A percentile compares a stretch with the other conserved stretches of the same genome.
phyloP scores from a whole-genome alignment of 2,888 invertebrate genomes.

The Patella ulyssiponensis region DNA sequence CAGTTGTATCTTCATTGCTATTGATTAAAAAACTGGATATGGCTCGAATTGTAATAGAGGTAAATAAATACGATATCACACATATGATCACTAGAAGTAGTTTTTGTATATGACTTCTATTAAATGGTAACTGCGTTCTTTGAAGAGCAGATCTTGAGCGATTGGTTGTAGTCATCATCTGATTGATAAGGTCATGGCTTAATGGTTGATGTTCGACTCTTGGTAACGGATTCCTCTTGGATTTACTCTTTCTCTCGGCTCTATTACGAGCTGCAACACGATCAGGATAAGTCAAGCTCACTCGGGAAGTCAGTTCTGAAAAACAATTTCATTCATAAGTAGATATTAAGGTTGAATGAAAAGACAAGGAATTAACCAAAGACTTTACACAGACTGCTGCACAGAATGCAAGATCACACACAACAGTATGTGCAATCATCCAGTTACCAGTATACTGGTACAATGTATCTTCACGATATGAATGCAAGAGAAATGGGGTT shows the following conservation, averaged over 20 bases:
- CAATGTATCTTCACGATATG: no score
- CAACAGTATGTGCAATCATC: no score
- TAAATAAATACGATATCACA: background rate
- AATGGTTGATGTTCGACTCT: slow-evolving; percentile 5
- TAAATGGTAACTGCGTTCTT: background rate
- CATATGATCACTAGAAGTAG: background rate
- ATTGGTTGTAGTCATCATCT: slow-evolving; percentile 4
- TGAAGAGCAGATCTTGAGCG: background rate
- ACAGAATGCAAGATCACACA: no score
- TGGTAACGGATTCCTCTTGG: slow-evolving; percentile 20
- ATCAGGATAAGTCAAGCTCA: slow-evolving; percentile 10
- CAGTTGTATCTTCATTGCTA: background rate
- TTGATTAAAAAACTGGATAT: background rate
- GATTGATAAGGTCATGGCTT: slow-evolving; percentile 9
- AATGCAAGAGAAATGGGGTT: no score
- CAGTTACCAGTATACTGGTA: no score
- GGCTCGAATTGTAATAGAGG: background rate
- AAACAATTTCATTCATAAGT: background rate
- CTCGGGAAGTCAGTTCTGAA: slow-evolving; percentile 11
- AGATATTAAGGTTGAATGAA: no score
- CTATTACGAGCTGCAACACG: slow-evolving; percentile 1
- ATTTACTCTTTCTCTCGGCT: slow-evolving; percentile 11
- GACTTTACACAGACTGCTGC: no score
- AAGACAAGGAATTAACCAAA: no score
- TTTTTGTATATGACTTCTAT: background rate